Conservation (phyloP, 1,140 invertebrate species). For the Epicauta chinensis region DNA sequence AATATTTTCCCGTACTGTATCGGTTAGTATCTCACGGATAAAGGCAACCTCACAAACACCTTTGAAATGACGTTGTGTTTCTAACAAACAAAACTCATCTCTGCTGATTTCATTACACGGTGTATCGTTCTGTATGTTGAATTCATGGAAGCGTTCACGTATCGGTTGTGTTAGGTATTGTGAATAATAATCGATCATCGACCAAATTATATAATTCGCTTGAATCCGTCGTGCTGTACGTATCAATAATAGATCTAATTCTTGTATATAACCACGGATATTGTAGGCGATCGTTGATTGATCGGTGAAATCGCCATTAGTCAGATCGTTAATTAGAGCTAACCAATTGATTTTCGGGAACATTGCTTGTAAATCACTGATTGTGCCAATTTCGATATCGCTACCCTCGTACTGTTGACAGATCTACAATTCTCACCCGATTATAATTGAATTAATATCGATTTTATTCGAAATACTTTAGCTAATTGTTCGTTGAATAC, state of each 20-base stretch:
- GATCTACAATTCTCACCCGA: no score
- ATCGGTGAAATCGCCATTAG: background rate
- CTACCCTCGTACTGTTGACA: no score
- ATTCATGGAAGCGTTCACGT: background rate
- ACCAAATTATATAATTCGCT: constrained; percentile 10
- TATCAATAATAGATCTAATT: constrained; percentile 2
- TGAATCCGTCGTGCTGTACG: constrained; percentile 1
- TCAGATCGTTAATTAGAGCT: constrained; percentile 3
- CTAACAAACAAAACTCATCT: background rate
- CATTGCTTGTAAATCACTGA: constrained; percentile 3
- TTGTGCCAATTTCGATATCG: background rate
- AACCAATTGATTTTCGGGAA: background rate
- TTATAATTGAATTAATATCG: no score
- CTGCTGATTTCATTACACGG: background rate
- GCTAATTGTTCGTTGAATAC: no score
- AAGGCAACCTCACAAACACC: background rate
- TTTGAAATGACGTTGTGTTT: background rate
- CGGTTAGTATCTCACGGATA: background rate
- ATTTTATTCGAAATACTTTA: no score
- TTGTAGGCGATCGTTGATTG: constrained; percentile 1
- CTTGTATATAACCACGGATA: constrained; percentile 2
- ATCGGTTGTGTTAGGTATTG: background rate
- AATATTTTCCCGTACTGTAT: background rate
- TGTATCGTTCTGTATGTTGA: no score
- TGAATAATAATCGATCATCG: constrained; percentile 1